Conservation (phyloP, 2,888 invertebrate genomes). For the Parnassius orleans region DNA sequence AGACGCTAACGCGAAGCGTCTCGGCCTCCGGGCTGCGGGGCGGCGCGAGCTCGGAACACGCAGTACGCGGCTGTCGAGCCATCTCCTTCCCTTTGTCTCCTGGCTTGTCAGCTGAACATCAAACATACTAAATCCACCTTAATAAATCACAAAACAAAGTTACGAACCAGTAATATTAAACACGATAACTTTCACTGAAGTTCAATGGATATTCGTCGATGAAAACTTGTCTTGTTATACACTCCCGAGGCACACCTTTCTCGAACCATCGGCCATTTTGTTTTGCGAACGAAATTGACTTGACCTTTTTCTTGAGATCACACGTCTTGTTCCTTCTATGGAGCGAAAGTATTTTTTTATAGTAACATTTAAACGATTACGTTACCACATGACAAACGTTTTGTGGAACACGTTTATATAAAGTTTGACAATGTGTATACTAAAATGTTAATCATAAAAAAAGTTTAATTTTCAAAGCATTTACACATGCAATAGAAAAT, state of each 20-base stretch:
- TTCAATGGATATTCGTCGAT: conserved; percentile 61
- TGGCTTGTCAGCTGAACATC: conserved; percentile 56
- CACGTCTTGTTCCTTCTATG: conserved; percentile 33
- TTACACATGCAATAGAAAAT: too few species aligned
- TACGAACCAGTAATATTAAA: conserved; percentile 75
- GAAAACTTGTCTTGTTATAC: conserved; percentile 58
- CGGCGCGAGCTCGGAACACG: conserved; percentile 66
- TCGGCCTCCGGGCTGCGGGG: conserved; percentile 72
- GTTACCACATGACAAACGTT: too few species aligned
- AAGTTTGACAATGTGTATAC: too few species aligned
- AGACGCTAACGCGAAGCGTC: conserved; percentile 61
- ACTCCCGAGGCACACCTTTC: conserved; percentile 72
- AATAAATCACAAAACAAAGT: conserved; percentile 78
- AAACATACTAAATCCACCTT: conserved; percentile 74
- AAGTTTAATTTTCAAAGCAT: too few species aligned
- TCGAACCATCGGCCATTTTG: conserved; percentile 75
- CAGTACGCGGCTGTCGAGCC: conserved; percentile 51
- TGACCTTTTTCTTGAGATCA: conserved; percentile 40
- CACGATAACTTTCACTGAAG: conserved; percentile 78
- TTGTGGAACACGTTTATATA: too few species aligned
- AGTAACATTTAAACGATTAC: too few species aligned
- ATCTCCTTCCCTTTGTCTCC: conserved; percentile 40
- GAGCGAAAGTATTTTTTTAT: conserved; percentile 1
- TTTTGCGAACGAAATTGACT: conserved; percentile 40
- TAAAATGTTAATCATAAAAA: too few species aligned